Evolutionary conservation across 2,888 invertebrate genomes (phyloP).

Genomic region (Tiphia femorata): DNA sequence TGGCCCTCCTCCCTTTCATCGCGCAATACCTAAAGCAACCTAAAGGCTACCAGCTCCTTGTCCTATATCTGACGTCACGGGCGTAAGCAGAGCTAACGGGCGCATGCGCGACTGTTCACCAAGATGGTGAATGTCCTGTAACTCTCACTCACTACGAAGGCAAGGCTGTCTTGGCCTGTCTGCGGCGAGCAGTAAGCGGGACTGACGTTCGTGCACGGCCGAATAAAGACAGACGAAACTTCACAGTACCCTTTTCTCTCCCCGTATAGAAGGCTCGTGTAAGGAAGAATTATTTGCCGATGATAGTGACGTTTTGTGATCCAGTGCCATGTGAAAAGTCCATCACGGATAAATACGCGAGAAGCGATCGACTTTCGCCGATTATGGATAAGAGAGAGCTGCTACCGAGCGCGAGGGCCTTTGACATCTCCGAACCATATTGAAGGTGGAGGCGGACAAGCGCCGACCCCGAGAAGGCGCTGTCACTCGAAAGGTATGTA

Average conservation of each 20-base stretch:
- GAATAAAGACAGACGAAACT: slow-evolving; percentile 7
- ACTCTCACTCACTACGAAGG: slow-evolving; percentile 60
- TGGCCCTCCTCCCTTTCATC: slow-evolving; percentile 51
- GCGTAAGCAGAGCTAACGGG: slow-evolving; percentile 33
- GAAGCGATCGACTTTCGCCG: slow-evolving; percentile 20
- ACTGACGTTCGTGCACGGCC: slow-evolving; percentile 20
- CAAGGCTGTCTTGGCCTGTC: slow-evolving; percentile 51
- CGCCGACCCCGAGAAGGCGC: slow-evolving; percentile 20
- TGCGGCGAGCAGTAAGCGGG: slow-evolving; percentile 19
- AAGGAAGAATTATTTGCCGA: no score
- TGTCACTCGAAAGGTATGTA: slow-evolving; percentile 38
- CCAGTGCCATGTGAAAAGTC: background rate
- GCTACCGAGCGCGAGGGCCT: slow-evolving; percentile 31
- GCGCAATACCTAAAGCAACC: slow-evolving; percentile 50
- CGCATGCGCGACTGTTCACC: slow-evolving; percentile 56
- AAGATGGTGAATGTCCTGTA: slow-evolving; percentile 63
- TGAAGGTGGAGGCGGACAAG: slow-evolving; percentile 36
- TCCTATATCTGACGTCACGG: slow-evolving; percentile 64
- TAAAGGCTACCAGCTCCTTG: slow-evolving; percentile 64
- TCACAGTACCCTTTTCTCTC: background rate
- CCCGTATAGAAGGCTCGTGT: no score
- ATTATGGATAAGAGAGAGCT: slow-evolving; percentile 41
- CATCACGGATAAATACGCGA: background rate
- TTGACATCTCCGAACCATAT: slow-evolving; percentile 46
- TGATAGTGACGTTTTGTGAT: slow-evolving; percentile 1